Base-by-base conservation (phyloP, 1,140 invertebrate genomes). In the Eulimnadia texana region DNA sequence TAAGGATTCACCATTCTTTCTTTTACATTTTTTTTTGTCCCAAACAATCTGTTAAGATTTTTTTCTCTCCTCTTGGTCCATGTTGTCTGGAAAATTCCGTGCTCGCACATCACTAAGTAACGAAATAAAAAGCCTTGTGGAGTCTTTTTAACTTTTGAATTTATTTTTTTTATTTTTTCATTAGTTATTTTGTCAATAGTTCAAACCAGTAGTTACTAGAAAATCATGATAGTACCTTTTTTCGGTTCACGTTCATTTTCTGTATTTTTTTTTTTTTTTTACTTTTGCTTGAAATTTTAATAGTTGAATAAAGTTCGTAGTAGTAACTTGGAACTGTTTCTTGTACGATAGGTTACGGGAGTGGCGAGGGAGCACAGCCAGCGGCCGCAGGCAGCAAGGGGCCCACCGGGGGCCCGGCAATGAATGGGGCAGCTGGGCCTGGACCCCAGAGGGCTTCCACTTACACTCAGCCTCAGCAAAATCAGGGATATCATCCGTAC, bases 401-500 rank as follows among this genome's bases (percentile, higher is more conserved):
- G 16, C 25, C 56, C 20, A 19, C 56, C 19, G 56, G 56, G 1
- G 56, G 56, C 13, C 33, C 33, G 6, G 6, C 33, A 42, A 42
- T 42, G 33, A 42, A 42, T 42, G 33, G 33, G 33, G 33, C 33
- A 16, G 33, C 33, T 16, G 56, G 56, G 2, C 56, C 56, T 13
- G 56, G 56, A 2, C 56, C 56, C 13, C 56, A 58, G 20, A 22
- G 56, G 27, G 56, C 24, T 20, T 24, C 24, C 28, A 19, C 9
- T 29, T 58, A 58, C 25, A 19, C 56, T 1, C 24, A 58, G 19
- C 56, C 56, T 13, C 19, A 19, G 2, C 56, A 58, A 20, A 27
- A 19, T 28, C 56, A 58, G 56, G 56, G 56, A 27, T 58, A 58
- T 25, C 56, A 58, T 29, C 56, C 56, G 19, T 58, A 58, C 56